phyloP scores from a whole-genome alignment of 2,113 vertebrate species.

The Sterna hirundo region DNA sequence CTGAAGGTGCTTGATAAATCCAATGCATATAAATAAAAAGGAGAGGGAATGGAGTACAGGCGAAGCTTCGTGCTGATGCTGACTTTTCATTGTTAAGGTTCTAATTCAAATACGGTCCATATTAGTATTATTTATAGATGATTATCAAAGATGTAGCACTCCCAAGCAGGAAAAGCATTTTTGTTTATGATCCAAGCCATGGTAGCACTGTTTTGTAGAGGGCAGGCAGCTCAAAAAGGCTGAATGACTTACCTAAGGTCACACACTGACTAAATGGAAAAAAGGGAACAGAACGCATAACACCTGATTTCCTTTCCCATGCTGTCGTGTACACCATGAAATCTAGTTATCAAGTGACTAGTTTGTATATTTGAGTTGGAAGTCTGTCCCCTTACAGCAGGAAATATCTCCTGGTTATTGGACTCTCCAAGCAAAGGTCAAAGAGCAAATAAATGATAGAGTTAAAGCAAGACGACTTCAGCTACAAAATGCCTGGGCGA shows the following conservation, averaged over 20 bases:
- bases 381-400: background rate
- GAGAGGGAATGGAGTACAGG: background rate
- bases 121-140: background rate
- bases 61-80: background rate
- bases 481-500: background rate
- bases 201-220: background rate
- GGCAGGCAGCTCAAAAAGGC: background rate
- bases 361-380: background rate
- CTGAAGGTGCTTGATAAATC: slow-evolving; percentile 21
- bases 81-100: background rate
- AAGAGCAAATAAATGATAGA: background rate
- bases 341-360: background rate
- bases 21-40: background rate
- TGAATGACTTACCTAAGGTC: background rate
- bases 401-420: background rate
- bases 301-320: background rate
- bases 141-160: background rate
- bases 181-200: background rate
- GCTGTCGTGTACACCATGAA: background rate
- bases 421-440: background rate
- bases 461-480: background rate
- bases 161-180: background rate
- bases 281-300: background rate
- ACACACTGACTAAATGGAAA: background rate
- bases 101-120: background rate